Conservation (phyloP, 1,140 invertebrate species). For the Drosophila azteca region DNA sequence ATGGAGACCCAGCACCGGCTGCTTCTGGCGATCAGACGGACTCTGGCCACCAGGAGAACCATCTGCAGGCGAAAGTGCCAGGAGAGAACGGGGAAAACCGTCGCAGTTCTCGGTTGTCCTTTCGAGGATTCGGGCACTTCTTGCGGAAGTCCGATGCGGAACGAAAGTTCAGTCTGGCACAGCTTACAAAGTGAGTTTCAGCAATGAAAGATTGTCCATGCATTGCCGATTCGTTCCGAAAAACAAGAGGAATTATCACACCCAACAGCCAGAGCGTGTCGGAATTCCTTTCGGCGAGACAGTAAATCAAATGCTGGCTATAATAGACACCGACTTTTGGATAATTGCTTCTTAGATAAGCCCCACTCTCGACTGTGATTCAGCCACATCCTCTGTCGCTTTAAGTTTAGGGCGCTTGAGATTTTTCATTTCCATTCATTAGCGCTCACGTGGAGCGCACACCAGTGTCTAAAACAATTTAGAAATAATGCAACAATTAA, state of each 20-base stretch:
- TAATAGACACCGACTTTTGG: conserved; percentile 23
- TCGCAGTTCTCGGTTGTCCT: conserved; percentile 66
- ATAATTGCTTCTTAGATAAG: conserved; percentile 47
- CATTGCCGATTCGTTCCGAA: conserved; percentile 23
- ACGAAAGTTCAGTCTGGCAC: conserved; percentile 79
- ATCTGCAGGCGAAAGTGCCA: conserved; percentile 61
- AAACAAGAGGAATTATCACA: neutral
- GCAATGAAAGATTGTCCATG: conserved; percentile 12
- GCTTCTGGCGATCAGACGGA: conserved; percentile 35
- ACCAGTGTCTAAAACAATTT: conserved; percentile 34
- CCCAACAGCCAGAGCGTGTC: neutral
- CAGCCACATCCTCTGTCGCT: neutral
- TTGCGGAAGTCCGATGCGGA: conserved; percentile 72
- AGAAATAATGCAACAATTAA: conserved; percentile 49
- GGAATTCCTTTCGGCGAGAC: neutral
- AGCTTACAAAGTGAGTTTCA: conserved; percentile 75
- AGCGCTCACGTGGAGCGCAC: conserved; percentile 23
- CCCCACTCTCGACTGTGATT: conserved; percentile 9
- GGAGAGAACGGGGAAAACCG: conserved; percentile 52
- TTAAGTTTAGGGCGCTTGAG: conserved; percentile 18
- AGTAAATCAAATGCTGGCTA: conserved; percentile 1
- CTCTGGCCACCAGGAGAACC: conserved; percentile 44
- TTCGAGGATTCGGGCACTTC: conserved; percentile 75
- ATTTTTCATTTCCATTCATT: conserved; percentile 37
- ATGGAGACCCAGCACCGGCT: conserved; percentile 34